These are phyloP conservation scores for Syngnathus acus DNA, from an alignment of 2,797 vertebrate genomes.

Conservation along the genomic window DNA sequence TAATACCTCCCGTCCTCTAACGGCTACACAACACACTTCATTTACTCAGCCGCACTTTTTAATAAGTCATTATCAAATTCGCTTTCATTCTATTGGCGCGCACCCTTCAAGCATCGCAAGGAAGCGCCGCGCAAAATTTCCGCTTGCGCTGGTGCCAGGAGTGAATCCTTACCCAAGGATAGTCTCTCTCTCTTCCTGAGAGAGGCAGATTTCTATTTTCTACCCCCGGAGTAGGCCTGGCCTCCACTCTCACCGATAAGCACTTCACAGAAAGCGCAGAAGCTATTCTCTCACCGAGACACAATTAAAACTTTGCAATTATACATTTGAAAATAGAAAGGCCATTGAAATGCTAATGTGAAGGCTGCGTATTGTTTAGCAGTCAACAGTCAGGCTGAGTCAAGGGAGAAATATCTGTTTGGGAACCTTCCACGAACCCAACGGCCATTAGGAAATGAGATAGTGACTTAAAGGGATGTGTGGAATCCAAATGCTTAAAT, in stretches of 20 bases:
- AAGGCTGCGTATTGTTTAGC: not conserved
- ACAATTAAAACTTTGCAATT: conserved; percentile 18
- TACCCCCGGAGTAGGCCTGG: conserved; percentile 38
- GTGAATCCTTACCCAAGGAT: conserved; percentile 49
- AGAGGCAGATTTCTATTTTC: conserved; percentile 49
- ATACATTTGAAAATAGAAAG: conserved; percentile 4
- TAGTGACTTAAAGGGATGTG: not conserved
- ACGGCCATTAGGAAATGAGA: not conserved
- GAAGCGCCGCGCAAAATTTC: conserved; percentile 6
- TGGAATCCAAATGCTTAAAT: too few relatives aligned
- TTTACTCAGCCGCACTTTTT: conserved; percentile 68
- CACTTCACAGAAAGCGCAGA: conserved; percentile 43
- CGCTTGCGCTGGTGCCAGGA: conserved; percentile 18
- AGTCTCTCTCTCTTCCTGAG: conserved; percentile 31
- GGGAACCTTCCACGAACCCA: not conserved
- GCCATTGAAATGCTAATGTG: conserved; percentile 3
- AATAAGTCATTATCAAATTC: conserved; percentile 73
- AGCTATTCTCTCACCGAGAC: conserved; percentile 41
- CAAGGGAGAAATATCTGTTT: not conserved
- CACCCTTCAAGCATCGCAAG: conserved; percentile 26
- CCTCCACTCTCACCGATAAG: conserved; percentile 45
- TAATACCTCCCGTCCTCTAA: conserved; percentile 72
- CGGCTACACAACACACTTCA: conserved; percentile 73
- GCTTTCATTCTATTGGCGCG: conserved; percentile 60
- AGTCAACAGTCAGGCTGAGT: not conserved